phyloP scores from a whole-genome alignment of 2,797 vertebrate species.

The Bovichtus variegatus region DNA sequence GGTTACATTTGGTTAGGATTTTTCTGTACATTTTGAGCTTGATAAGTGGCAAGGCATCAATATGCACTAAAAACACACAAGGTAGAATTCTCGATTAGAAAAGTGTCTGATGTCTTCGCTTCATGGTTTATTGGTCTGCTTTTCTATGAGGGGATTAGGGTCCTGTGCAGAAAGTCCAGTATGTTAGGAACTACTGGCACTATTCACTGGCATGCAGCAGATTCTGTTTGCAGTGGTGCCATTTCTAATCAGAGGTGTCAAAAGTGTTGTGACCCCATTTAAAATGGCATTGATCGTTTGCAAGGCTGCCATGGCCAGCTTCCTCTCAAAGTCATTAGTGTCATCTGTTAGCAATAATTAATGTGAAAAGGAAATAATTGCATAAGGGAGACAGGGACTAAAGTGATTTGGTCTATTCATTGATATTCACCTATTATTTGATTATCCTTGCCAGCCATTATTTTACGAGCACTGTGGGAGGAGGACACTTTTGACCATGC shows the following conservation, averaged over 20 bases:
- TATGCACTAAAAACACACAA: neutral
- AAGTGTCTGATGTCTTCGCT: constrained; percentile 2
- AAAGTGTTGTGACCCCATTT: constrained; percentile 67
- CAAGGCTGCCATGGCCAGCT: constrained; percentile 82
- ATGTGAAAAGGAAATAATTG: constrained; percentile 96
- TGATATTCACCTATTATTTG: constrained; percentile 91
- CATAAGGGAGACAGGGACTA: constrained; percentile 91
- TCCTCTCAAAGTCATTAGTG: constrained; percentile 94
- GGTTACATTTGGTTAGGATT: too few species aligned
- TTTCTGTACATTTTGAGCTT: neutral
- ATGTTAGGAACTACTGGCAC: constrained; percentile 1
- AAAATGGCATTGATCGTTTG: constrained; percentile 85
- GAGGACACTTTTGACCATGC: constrained; percentile 75
- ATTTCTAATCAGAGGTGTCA: constrained; percentile 62
- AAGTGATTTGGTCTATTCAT: constrained; percentile 84
- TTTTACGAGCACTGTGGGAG: constrained; percentile 81
- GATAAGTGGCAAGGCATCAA: neutral
- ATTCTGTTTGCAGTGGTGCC: constrained; percentile 21
- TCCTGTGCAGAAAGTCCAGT: neutral
- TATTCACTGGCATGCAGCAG: constrained; percentile 1
- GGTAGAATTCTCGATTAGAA: neutral
- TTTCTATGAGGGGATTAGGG: neutral
- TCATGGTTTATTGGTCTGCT: neutral
- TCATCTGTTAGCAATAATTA: constrained; percentile 97
- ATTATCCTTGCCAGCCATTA: constrained; percentile 83